Base-by-base conservation (phyloP, 2,888 invertebrate genomes). In the Stomorhina lunata region DNA sequence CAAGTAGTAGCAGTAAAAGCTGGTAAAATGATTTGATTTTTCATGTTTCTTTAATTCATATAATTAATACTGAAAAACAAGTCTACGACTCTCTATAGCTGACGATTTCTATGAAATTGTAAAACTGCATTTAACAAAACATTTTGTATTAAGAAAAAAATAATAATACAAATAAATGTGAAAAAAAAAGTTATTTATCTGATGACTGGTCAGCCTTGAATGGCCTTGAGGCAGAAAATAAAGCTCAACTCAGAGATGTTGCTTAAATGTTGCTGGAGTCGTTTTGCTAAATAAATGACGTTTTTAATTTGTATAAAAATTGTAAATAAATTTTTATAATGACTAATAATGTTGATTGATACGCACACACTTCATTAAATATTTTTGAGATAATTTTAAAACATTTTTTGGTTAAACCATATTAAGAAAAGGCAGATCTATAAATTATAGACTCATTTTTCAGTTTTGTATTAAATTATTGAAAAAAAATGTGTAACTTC, bases 131-230 rank as follows among this genome's bases (percentile, higher is more conserved):
- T 68, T 68, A n/a, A n/a, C 2, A 68, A 72, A 50, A 72, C 50
- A 80, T 40, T 29, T 69, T 72, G 53, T 22, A 53, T 73, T 63
- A 10, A 65, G 7, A 40, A 50, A 37, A 45, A n/a, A n/a, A n/a
- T n/a, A n/a, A n/a, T n/a, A n/a, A n/a, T n/a, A n/a, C n/a, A n/a
- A n/a, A n/a, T n/a, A 2, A 43, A n/a, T 6, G 6, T 5, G 2
- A n/a, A 48, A 37, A 55, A 72, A 53, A 57, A 15, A 61, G 34
- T 53, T 77, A 66, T 50, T 76, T 25, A 59, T 34, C 53, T 61
- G 76, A 66, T 77, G 72, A 77, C 72, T 81, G 76, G 78, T 78
- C 81, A 81, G 81, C 81, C 81, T 81, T 81, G 81, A 78, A 81
- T 78, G 81, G 78, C 81, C 81, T 81, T 81, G 81, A 73, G 57